Evolutionary conservation across 2,797 vertebrate genomes (phyloP).

Genomic region (Protonibea diacanthus): DNA sequence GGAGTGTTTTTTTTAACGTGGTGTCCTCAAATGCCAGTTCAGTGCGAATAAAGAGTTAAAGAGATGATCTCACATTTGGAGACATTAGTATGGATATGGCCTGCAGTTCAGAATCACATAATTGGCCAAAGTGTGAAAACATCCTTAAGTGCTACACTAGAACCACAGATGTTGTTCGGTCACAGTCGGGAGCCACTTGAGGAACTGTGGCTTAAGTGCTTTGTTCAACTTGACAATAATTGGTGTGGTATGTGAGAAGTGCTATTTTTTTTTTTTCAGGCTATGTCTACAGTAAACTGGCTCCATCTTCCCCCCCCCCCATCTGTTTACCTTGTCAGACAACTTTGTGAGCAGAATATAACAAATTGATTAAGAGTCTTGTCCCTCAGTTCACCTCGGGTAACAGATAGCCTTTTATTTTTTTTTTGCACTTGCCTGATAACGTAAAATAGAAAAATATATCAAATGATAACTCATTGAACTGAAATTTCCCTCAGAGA

Average conservation of each 20-base stretch:
- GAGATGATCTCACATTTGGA: conserved; percentile 23
- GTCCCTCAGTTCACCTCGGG: background rate
- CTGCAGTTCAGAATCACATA: background rate
- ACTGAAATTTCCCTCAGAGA: too few species aligned
- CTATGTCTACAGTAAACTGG: conserved; percentile 3
- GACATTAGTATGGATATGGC: conserved; percentile 2
- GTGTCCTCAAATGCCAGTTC: background rate
- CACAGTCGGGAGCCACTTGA: conserved; percentile 35
- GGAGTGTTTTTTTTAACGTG: too few species aligned
- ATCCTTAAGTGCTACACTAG: conserved; percentile 23
- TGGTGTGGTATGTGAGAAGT: conserved; percentile 4
- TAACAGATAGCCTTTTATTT: background rate
- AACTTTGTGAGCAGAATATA: background rate
- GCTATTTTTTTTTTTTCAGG: conserved; percentile 8
- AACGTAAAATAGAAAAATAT: background rate
- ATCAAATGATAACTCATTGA: background rate
- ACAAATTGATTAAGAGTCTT: background rate
- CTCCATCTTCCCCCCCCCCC: background rate
- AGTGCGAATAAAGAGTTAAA: background rate
- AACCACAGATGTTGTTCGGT: conserved; percentile 33
- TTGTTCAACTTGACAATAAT: conserved; percentile 37
- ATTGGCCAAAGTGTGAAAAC: conserved; percentile 49
- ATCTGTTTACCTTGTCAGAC: background rate
- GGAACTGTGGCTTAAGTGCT: conserved; percentile 26
- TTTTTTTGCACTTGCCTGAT: background rate